Percentiles rank a stretch among this genome's conserved stretches.
phyloP scores from a whole-genome alignment of 2,888 invertebrate genomes.

The Mayetiola destructor region DNA sequence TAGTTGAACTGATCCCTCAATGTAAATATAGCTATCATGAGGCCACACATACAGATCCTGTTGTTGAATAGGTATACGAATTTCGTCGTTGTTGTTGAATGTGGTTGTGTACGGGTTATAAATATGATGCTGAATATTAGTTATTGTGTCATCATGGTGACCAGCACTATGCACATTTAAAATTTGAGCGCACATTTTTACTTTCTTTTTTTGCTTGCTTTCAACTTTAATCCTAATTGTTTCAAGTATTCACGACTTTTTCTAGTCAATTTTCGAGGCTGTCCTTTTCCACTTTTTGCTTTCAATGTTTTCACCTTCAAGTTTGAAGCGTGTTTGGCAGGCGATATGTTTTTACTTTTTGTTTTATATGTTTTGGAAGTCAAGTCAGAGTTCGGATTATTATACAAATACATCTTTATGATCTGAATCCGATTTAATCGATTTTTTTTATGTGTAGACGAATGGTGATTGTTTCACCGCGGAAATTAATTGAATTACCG shows the following conservation, averaged over 20 bases:
- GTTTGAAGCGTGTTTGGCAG: too few relatives aligned
- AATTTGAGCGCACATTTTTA: conserved; percentile 15
- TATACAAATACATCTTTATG: background rate
- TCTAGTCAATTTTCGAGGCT: too few relatives aligned
- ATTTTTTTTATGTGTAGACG: conserved; percentile 21
- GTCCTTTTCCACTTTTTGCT: too few relatives aligned
- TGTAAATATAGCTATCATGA: conserved; percentile 22
- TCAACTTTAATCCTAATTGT: conserved; percentile 17
- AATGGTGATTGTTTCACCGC: conserved; percentile 24
- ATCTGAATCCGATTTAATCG: conserved; percentile 18
- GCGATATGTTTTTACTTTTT: conserved; percentile 7
- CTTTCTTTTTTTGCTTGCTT: conserved; percentile 15
- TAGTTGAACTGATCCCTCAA: conserved; percentile 20
- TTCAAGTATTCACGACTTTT: conserved; percentile 18
- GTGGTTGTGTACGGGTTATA: conserved; percentile 23
- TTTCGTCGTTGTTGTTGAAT: conserved; percentile 26
- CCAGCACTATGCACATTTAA: conserved; percentile 19
- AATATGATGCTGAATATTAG: conserved; percentile 22
- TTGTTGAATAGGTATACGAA: conserved; percentile 25
- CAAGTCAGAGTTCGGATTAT: background rate
- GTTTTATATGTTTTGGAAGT: background rate
- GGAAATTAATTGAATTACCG: conserved; percentile 22
- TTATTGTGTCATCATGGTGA: conserved; percentile 21
- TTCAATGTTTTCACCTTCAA: too few relatives aligned
- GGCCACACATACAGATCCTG: conserved; percentile 24